These are phyloP conservation scores for Myrmophylax atrothorax DNA, from an alignment of 2,113 vertebrate genomes.

Conservation along the genomic window DNA sequence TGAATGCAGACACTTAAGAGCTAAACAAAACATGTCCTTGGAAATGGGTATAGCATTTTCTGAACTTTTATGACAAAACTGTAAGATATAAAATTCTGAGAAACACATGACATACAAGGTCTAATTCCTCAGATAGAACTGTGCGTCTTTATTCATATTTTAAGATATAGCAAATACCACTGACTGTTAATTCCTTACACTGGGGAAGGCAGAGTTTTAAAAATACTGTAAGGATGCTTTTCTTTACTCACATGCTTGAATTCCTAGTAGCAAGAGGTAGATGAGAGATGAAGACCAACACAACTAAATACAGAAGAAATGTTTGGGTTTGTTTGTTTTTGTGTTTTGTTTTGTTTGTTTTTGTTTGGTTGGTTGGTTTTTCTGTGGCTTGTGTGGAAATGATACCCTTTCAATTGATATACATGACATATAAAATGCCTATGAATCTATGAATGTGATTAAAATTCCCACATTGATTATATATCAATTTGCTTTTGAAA, in stretches of 20 bases:
- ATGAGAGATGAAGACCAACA: background rate
- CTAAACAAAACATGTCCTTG: background rate
- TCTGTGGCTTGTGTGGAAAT: background rate
- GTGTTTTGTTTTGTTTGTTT: background rate
- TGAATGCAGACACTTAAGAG: background rate
- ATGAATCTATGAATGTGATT: conserved; percentile 41
- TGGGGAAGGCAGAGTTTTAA: background rate
- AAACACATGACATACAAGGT: background rate
- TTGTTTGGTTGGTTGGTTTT: background rate
- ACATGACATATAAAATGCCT: conserved; percentile 1
- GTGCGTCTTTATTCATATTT: background rate
- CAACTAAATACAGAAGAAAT: background rate
- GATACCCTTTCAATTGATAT: background rate
- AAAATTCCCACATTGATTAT: conserved; percentile 44
- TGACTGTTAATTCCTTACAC: background rate
- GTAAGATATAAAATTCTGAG: conserved; percentile 1
- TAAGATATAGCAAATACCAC: background rate
- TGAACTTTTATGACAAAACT: background rate
- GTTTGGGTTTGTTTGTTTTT: background rate
- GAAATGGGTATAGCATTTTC: background rate
- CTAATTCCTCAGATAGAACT: background rate
- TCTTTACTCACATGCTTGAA: background rate
- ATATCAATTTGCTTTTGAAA: conserved; percentile 66
- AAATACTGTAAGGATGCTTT: background rate
- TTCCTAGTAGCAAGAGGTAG: background rate